Evolutionary conservation across 2,888 invertebrate species (phyloP).

Genomic region (Hirtodrosophila cameraria): DNA sequence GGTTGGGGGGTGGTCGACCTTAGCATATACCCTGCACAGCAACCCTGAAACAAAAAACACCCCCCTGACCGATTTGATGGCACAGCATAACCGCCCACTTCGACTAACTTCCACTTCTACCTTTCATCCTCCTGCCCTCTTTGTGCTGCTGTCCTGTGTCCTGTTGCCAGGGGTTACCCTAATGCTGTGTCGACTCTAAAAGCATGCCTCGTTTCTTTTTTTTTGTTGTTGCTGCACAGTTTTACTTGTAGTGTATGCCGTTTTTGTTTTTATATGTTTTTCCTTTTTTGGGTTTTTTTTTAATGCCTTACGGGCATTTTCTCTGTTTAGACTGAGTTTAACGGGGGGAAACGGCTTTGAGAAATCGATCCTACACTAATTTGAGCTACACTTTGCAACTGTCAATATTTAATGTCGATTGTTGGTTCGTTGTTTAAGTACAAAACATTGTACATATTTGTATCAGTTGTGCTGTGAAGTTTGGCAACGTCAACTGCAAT

Average conservation of each 20-base stretch:
- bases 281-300: conserved; percentile 24
- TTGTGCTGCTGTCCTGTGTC: neutral
- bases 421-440: no score
- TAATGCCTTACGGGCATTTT: conserved; percentile 46
- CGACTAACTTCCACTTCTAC: conserved; percentile 13
- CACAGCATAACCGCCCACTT: conserved; percentile 41
- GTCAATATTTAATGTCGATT: neutral
- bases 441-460: no score
- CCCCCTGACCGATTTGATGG: conserved; percentile 40
- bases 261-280: conserved; percentile 16
- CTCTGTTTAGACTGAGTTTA: no score
- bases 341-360: no score
- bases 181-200: conserved; percentile 44
- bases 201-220: conserved; percentile 23
- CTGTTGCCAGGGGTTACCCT: conserved; percentile 49
- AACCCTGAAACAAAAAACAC: no score
- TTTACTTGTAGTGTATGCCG: conserved; percentile 29
- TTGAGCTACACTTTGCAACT: conserved; percentile 11
- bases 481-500: conserved; percentile 23
- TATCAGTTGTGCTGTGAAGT: no score
- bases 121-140: neutral
- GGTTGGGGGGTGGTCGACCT: no score
- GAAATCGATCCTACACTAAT: no score
- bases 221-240: conserved; percentile 28
- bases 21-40: no score